Evolutionary conservation across 2,797 vertebrate genomes (phyloP).

Genomic region (Eutrigla gurnardus): DNA sequence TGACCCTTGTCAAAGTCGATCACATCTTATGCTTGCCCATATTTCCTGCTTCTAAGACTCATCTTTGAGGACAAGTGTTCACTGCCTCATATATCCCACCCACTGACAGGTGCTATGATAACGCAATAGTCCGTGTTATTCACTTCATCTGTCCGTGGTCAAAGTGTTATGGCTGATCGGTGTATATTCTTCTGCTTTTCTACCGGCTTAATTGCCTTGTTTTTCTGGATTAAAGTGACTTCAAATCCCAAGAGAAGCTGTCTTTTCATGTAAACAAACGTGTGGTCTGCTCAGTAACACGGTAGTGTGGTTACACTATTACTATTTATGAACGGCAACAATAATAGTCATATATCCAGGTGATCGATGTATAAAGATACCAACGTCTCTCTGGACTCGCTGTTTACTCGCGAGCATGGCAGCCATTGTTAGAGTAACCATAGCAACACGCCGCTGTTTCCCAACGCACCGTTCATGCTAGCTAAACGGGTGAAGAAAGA

Average conservation of each 20-base stretch:
- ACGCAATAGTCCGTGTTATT: too few relatives aligned
- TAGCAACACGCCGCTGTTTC: constrained; percentile 30
- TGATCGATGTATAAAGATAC: not conserved
- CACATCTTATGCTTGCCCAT: too few relatives aligned
- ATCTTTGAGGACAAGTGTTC: too few relatives aligned
- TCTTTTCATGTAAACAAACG: not conserved
- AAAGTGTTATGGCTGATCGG: too few relatives aligned
- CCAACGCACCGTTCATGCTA: not conserved
- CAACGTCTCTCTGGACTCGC: not conserved
- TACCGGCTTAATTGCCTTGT: too few relatives aligned
- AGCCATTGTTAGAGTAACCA: constrained; percentile 28
- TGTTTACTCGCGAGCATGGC: not conserved
- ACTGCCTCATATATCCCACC: too few relatives aligned
- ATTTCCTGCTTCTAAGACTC: too few relatives aligned
- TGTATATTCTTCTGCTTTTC: too few relatives aligned
- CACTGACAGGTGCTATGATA: too few relatives aligned
- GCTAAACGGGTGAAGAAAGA: not conserved
- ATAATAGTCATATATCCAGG: not conserved
- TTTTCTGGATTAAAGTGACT: too few relatives aligned
- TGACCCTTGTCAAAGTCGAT: too few relatives aligned
- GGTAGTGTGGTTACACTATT: not conserved
- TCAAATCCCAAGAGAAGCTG: not conserved
- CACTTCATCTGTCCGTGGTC: too few relatives aligned
- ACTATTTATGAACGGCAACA: not conserved
- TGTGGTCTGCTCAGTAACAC: not conserved